Evolutionary conservation across 2,888 invertebrate species (phyloP), one percentile per base, ranked within the genome.

Genomic region (Scaptomyza cyrtandrae): DNA sequence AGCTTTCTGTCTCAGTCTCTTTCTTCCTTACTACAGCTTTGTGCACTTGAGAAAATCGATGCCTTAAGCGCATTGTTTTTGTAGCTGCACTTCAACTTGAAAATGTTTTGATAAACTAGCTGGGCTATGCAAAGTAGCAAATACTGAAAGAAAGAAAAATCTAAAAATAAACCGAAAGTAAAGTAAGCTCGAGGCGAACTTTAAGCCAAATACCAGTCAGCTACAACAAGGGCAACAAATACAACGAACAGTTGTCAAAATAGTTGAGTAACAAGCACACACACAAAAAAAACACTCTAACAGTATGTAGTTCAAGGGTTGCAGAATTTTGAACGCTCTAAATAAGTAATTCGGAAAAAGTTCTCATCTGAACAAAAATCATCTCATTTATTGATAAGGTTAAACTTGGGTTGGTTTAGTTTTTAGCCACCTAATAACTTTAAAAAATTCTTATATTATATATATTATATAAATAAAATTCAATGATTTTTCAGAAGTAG

Each of bases 31-130:
- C 48, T n/a, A 6, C 37, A 27, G 37, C 19, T 14, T 45, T 16
- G 27, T 43, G 44, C 78, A 70, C 80, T 74, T 58, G 68, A 66
- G 71, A 88, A 83, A 83, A 83, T 83, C 88, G 86, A 83, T 88
- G 78, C 33, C 24, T 16, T 7, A 39, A 45, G 57, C 48, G 61
- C 68, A 66, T 88, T 84, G 83, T 86, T 88, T 86, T 88, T 86
- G 66, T 73, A 80, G 84, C 88, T 83, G 88, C 83, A 80, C 86
- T 86, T 80, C 75, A 75, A 88, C 80, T 88, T 84, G 80, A 86
- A 85, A 82, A 83, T 88, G 88, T 84, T 84, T 86, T 83, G 80
- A 88, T 83, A 83, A 88, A 83, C 86, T 86, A 75, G 78, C 78
- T 78, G 58, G 56, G 61, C 70, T 75, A 85, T 79, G 86, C 83